Base-by-base conservation (phyloP, 2,113 vertebrate species). In the Mesocricetus auratus region DNA sequence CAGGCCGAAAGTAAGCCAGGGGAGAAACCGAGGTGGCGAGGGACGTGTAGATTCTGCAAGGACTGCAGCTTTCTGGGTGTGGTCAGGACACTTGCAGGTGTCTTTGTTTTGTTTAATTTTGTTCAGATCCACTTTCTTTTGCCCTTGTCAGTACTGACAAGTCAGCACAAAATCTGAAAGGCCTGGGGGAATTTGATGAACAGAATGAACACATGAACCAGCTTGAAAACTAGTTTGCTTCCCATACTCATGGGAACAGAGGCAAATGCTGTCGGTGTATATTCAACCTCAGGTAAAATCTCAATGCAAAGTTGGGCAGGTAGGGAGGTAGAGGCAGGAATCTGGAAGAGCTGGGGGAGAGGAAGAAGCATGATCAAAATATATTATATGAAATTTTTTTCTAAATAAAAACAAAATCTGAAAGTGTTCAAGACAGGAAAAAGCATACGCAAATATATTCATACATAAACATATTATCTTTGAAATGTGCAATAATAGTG, bases 401-500 rank as follows among this genome's bases (percentile, higher is more conserved):
- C 24, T 42, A 42, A 42, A 68, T 68, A 36, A 68, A 66, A 62
- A 78, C n/a, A 56, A n/a, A 56, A 26, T 69, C 68, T 56, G 5
- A 8, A 62, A 62, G 66, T 17, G 31, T 87, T 94, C 21, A 86
- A 91, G 88, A 89, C 69, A 74, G 26, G 77, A 94, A 31, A 83
- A 62, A 62, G 10, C 24, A 62, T n/a, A 39, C 36, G 16, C 7
- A 83, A n/a, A n/a, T n/a, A n/a, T n/a, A n/a, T n/a, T n/a, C n/a
- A n/a, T n/a, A n/a, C n/a, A n/a, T n/a, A n/a, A n/a, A 4, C n/a
- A 5, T 71, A 22, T 15, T 45, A 7, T 81, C 53, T 96, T 33
- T 56, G 11, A 71, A 24, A 45, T 75, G 4, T 56, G 19, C 36
- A 56, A 36, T 10, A n/a, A 85, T 64, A 47, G 15, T 58, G 45